Percentiles rank a stretch among this genome's conserved stretches.
phyloP scores from a whole-genome alignment of 2,113 vertebrate species.

The Mionectes macconnelli region DNA sequence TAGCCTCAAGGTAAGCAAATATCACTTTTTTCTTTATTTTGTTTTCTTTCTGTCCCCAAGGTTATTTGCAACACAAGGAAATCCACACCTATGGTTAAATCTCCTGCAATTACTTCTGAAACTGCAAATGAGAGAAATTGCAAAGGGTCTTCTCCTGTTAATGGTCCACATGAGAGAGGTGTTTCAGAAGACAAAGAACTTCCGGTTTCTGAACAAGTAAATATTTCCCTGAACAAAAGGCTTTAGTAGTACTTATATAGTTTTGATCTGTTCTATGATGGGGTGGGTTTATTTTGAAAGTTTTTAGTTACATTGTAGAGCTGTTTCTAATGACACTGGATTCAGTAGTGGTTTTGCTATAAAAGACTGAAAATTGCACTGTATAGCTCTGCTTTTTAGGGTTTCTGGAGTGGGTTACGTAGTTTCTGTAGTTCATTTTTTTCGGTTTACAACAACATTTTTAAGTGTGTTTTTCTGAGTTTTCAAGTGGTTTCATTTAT shows the following conservation, averaged over 20 bases:
- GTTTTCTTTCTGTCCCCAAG: constrained; percentile 33
- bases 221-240: constrained; percentile 54
- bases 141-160: constrained; percentile 67
- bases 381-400: neutral
- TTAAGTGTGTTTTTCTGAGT: neutral
- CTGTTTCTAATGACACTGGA: neutral
- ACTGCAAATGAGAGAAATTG: constrained; percentile 76
- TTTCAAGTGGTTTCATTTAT: neutral
- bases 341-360: neutral
- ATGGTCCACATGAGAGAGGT: constrained; percentile 61
- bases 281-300: neutral
- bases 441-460: neutral
- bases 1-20: neutral
- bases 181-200: constrained; percentile 66
- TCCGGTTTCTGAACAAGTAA: constrained; percentile 31
- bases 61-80: constrained; percentile 73
- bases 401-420: neutral
- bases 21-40: neutral
- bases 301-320: neutral
- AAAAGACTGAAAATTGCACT: neutral
- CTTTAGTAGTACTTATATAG: neutral
- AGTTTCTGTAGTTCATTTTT: neutral
- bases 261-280: neutral
- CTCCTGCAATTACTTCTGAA: constrained; percentile 67
- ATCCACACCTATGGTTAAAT: constrained; percentile 67